A percentile compares a stretch with the other conserved stretches of the same genome.
These are phyloP conservation scores for Enteromius thamalakanensis DNA, from an alignment of 2,797 vertebrate species.

Conservation along the genomic window DNA sequence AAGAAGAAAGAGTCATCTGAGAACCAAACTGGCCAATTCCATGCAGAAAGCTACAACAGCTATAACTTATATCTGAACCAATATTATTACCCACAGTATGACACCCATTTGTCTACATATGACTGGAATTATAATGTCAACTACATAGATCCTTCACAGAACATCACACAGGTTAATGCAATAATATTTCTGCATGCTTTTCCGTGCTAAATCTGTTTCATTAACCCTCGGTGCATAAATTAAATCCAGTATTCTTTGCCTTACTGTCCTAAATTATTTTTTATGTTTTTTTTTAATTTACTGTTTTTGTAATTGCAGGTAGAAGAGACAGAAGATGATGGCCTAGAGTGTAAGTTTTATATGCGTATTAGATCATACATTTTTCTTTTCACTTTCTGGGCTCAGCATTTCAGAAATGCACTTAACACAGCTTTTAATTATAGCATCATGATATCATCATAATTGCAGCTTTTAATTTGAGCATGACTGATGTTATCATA, in stretches of 20 bases:
- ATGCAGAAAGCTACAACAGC: slow-evolving; percentile 73
- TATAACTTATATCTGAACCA: slow-evolving; percentile 70
- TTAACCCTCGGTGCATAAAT: not conserved
- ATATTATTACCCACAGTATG: slow-evolving; percentile 61
- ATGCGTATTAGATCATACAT: not conserved
- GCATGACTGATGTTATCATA: not conserved
- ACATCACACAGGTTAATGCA: slow-evolving; percentile 24
- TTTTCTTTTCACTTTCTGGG: not conserved
- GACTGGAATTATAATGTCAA: slow-evolving; percentile 83
- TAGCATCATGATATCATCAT: not conserved
- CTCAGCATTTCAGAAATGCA: not conserved
- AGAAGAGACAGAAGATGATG: slow-evolving; percentile 84
- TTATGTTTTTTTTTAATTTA: not conserved
- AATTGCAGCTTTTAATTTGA: not conserved
- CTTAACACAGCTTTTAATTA: not conserved
- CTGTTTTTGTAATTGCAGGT: slow-evolving; percentile 62
- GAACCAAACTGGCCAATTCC: slow-evolving; percentile 76
- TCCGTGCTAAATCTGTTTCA: not conserved
- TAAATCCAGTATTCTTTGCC: too few relatives aligned
- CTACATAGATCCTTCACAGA: slow-evolving; percentile 14
- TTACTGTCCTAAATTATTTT: not conserved
- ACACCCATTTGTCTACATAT: slow-evolving; percentile 63
- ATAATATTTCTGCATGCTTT: not conserved
- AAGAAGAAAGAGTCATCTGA: slow-evolving; percentile 68
- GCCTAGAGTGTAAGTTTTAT: slow-evolving; percentile 78